Conservation (phyloP, 2,797 vertebrate species). For the Eremophila alpestris region DNA sequence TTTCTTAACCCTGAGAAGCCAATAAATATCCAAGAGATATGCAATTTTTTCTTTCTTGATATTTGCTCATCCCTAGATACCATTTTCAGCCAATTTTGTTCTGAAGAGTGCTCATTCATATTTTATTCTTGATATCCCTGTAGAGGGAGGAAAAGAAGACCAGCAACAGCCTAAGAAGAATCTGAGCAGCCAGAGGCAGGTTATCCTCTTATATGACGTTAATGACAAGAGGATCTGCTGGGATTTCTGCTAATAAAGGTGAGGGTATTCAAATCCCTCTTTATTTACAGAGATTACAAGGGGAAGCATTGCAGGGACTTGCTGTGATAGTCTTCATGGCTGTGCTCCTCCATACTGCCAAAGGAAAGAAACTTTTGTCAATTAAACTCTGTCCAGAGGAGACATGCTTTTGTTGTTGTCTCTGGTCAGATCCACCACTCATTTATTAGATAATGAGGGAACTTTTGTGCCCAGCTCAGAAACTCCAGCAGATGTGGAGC, state of each 20-base stretch:
- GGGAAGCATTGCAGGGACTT: background rate
- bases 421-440: background rate
- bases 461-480: background rate
- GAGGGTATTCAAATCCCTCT: background rate
- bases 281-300: background rate
- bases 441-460: background rate
- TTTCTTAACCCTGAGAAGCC: background rate
- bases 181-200: background rate
- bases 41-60: background rate
- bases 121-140: conserved; percentile 46
- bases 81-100: background rate
- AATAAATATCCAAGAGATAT: background rate
- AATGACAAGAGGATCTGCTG: conserved; percentile 52
- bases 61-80: background rate
- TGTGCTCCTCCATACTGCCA: background rate
- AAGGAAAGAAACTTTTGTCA: background rate
- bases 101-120: background rate
- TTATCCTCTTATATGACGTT: background rate
- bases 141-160: conserved; percentile 51
- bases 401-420: background rate
- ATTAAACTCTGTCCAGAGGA: background rate
- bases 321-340: background rate
- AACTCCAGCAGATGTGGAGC: background rate
- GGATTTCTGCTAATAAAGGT: conserved; percentile 58
- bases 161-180: conserved; percentile 44